phyloP scores from a whole-genome alignment of 1,140 invertebrate genomes.

The Ceratoteleas bidentatus region DNA sequence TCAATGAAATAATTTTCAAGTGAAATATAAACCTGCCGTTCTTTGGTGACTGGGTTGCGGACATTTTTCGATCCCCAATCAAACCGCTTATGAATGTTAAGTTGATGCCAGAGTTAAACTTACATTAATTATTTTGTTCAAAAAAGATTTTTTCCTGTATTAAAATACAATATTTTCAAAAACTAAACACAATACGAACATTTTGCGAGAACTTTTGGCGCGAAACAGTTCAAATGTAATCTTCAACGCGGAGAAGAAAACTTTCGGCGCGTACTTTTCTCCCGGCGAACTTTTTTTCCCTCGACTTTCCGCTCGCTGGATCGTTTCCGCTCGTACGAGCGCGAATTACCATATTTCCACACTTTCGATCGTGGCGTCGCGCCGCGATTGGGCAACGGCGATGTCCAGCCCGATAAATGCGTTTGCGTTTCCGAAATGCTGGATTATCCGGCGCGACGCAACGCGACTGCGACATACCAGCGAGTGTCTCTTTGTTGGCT shows the following conservation, averaged over 20 bases:
- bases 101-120: no score
- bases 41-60: not conserved
- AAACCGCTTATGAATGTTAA: no score
- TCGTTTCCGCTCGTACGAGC: constrained; percentile 42
- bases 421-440: constrained; percentile 55
- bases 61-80: not conserved
- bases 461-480: constrained; percentile 39
- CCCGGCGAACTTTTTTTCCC: not conserved
- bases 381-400: constrained; percentile 39
- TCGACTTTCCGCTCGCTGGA: constrained; percentile 16
- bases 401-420: constrained; percentile 52
- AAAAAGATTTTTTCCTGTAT: no score
- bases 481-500: constrained; percentile 60
- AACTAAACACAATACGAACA: no score
- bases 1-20: constrained; percentile 14
- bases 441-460: constrained; percentile 34
- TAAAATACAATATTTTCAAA: no score
- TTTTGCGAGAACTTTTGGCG: no score
- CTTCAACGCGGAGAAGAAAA: not conserved
- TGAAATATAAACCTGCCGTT: constrained; percentile 35
- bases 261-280: constrained; percentile 13
- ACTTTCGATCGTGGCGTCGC: constrained; percentile 40
- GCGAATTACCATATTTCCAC: constrained; percentile 49
- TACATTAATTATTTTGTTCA: no score
- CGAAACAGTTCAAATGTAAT: constrained; percentile 4